Base-by-base conservation (phyloP, 1,140 invertebrate genomes). In the Lordiphosa collinella region DNA sequence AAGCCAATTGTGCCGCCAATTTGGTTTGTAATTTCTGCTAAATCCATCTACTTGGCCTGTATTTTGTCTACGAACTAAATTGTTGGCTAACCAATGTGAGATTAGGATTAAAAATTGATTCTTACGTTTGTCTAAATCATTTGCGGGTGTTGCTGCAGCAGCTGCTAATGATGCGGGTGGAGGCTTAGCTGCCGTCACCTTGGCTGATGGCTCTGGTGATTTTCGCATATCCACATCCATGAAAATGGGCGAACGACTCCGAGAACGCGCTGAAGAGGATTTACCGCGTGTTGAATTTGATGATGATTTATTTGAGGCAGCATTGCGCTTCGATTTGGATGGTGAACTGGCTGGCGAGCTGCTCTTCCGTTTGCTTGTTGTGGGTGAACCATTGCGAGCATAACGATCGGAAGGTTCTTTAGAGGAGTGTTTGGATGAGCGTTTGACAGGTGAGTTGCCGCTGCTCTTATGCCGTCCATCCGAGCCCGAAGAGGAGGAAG, bases 71-170 rank as follows among this genome's bases (percentile, higher is more conserved):
- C 64, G 37, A 35, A 69, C 67, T 78, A 60, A 43, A 40, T 32
- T 64, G 16, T 49, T 78, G 67, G 62, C 76, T 84, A 82, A 76
- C 78, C 84, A 76, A 54, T 84, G 64, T 73, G 51, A 73, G 38
- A 85, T 85, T 79, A 84, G 51, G 56, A 79, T 78, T 84, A 85
- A 85, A 84, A 85, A 62, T 69, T 46, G 72, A 62, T 76, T 87
- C 84, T 87, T 87, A 87, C 84, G 86, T 87, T 87, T 87, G 55
- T 87, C 84, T 87, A 87, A 85, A 67, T 84, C 84, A 62, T 79
- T 86, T 47, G 48, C 40, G 41, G 63, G 40, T 38, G 32, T 13
- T 29, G 49, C n/a, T 36, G 34, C 3, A 36, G 36, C 8, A 50
- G 29, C 1, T 31, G 47, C n/a, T 18, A 41, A 14, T 3, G 50